phyloP scores from a whole-genome alignment of 2,888 invertebrate genomes.

The Cosmopolites sordidus region DNA sequence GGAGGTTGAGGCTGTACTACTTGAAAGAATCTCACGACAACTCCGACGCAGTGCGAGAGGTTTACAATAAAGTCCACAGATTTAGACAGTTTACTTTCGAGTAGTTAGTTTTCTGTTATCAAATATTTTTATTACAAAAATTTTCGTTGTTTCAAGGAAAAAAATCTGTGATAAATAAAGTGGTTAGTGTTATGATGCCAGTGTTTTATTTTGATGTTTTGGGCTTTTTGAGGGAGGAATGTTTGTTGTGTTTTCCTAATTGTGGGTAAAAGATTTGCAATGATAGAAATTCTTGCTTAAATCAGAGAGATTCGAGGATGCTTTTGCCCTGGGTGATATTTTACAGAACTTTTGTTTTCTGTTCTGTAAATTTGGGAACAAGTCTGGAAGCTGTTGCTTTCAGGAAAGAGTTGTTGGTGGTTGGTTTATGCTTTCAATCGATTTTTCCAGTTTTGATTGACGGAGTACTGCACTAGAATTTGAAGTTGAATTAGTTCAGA shows the following conservation, averaged over 20 bases:
- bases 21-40: slow-evolving; percentile 42
- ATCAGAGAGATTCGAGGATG: no score
- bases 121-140: not conserved
- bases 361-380: slow-evolving; percentile 68
- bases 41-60: slow-evolving; percentile 36
- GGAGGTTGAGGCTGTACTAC: slow-evolving; percentile 44
- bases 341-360: slow-evolving; percentile 87
- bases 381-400: slow-evolving; percentile 55
- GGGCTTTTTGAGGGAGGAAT: no score
- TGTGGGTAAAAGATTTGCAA: no score
- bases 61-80: slow-evolving; percentile 42
- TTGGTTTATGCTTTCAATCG: no score
- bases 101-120: not conserved
- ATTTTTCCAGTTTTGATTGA: no score
- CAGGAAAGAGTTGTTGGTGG: slow-evolving; percentile 40
- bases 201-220: no score
- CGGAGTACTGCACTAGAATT: no score
- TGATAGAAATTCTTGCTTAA: no score
- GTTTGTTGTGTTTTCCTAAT: no score
- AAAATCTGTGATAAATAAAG: slow-evolving; percentile 1
- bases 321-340: slow-evolving; percentile 71
- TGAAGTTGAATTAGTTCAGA: slow-evolving; percentile 51
- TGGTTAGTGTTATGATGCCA: not conserved
- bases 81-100: slow-evolving; percentile 26
- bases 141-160: not conserved